Conservation (phyloP, 2,113 vertebrate species). For the Panthera uncia region DNA sequence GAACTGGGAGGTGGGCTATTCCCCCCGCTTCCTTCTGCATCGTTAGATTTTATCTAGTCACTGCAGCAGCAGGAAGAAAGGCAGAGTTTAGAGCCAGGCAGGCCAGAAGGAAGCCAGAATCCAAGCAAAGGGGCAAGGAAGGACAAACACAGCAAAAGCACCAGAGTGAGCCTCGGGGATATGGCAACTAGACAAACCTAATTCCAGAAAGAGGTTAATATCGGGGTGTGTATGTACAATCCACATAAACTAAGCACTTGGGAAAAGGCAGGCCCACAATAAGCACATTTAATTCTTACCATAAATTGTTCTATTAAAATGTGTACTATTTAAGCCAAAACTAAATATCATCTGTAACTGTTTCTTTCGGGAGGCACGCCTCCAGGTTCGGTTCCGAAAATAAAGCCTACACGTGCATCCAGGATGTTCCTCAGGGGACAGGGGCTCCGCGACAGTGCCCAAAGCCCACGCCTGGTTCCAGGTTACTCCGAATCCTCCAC, state of each 20-base stretch:
- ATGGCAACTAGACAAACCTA: rapidly evolving
- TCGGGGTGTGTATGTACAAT: not conserved
- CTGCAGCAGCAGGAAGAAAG: not conserved
- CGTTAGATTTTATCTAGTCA: not conserved
- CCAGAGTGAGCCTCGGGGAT: not conserved
- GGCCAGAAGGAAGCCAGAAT: not conserved
- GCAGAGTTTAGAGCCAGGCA: not conserved
- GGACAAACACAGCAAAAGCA: not conserved
- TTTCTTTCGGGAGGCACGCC: not conserved
- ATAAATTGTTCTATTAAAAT: not conserved
- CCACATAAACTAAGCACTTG: not conserved
- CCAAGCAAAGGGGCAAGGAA: conserved; percentile 14
- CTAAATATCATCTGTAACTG: not conserved
- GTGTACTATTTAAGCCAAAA: not conserved
- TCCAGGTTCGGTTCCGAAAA: not conserved
- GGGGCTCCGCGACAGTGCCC: not conserved
- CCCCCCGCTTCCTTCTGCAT: not conserved
- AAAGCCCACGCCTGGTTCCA: not conserved
- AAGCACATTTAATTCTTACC: not conserved
- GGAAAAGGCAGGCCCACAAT: not conserved
- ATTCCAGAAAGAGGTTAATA: not conserved
- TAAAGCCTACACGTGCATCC: not conserved
- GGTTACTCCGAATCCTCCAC: not conserved
- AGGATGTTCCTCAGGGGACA: not conserved
- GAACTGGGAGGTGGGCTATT: not conserved